Evolutionary conservation across 2,797 vertebrate species (phyloP).

Genomic region (Lacerta viridis): DNA sequence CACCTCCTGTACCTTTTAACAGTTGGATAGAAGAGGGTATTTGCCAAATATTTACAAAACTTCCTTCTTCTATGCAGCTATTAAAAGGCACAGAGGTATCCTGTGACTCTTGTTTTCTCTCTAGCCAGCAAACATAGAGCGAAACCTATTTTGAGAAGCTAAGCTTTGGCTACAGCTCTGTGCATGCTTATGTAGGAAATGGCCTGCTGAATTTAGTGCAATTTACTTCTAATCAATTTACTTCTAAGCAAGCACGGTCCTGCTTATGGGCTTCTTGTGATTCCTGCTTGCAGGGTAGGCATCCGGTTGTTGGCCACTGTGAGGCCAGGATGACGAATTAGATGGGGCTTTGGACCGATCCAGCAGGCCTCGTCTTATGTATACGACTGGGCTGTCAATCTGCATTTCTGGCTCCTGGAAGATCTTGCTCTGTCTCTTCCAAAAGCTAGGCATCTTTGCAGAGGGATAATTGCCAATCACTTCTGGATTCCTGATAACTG

Average conservation of each 20-base stretch:
- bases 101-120: background rate
- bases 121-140: background rate
- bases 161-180: background rate
- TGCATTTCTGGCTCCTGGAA: background rate
- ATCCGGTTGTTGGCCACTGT: too few species aligned
- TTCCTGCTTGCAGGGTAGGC: too few species aligned
- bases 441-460: background rate
- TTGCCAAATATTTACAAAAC: background rate
- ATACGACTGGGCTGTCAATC: background rate
- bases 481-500: background rate
- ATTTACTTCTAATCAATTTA: background rate
- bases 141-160: background rate
- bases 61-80: background rate
- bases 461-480: background rate
- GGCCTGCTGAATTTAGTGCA: background rate
- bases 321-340: too few species aligned
- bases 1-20: background rate
- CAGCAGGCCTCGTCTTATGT: background rate
- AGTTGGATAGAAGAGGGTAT: background rate
- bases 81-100: background rate
- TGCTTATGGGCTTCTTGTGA: too few species aligned
- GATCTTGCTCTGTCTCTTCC: background rate
- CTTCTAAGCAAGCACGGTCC: background rate
- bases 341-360: background rate
- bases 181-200: background rate